Evolutionary conservation across 2,113 vertebrate genomes (phyloP).

Genomic region (Eurystomus gularis): DNA sequence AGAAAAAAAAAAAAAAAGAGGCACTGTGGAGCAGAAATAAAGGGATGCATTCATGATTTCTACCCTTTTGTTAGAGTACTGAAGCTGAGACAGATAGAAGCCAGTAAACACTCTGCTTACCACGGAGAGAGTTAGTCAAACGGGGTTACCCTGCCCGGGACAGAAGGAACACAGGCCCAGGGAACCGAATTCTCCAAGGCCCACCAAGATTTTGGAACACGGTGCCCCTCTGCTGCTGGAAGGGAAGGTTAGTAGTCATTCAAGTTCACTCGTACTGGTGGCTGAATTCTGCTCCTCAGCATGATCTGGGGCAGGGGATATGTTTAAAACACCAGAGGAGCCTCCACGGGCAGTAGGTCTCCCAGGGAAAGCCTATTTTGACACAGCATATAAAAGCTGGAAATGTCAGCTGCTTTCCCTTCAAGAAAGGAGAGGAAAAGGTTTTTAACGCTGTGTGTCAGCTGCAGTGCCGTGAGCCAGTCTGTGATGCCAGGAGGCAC

Average conservation of each 20-base stretch:
- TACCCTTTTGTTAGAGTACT: conserved; percentile 70
- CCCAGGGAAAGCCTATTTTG: not conserved
- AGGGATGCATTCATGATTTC: conserved; percentile 72
- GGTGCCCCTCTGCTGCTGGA: not conserved
- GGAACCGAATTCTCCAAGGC: not conserved
- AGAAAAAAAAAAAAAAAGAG: conserved; percentile 70
- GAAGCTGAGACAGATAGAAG: conserved; percentile 61
- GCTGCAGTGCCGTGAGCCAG: not conserved
- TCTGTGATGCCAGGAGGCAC: not conserved
- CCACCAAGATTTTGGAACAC: not conserved
- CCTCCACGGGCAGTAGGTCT: not conserved
- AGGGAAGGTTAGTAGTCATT: not conserved
- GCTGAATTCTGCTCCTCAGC: not conserved
- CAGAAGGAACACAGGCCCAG: not conserved
- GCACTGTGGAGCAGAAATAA: conserved; percentile 72
- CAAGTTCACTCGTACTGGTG: rapidly evolving
- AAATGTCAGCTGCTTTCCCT: not conserved
- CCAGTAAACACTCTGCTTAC: conserved; percentile 68
- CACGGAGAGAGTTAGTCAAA: conserved; percentile 1
- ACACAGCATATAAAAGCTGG: not conserved
- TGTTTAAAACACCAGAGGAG: not conserved
- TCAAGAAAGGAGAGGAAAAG: not conserved
- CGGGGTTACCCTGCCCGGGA: not conserved
- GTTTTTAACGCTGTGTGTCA: not conserved
- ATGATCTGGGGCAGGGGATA: not conserved